phyloP scores from a whole-genome alignment of 30 jellyfish, hydroid and myxozoan species.

The Aurelia coerulea region DNA sequence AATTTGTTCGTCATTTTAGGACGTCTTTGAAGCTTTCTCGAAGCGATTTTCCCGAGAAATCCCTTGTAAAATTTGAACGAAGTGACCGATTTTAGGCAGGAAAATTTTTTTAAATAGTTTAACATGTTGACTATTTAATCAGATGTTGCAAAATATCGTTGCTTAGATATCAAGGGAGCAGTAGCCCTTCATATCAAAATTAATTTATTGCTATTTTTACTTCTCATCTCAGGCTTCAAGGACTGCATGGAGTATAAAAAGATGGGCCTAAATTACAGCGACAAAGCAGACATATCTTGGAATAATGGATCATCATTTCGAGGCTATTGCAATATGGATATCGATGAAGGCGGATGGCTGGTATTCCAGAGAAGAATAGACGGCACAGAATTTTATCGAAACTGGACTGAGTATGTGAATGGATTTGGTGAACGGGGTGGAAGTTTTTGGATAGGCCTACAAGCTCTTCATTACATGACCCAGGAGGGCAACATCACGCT shows the following conservation, averaged over 20 bases:
- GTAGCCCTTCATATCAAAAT: too few species aligned
- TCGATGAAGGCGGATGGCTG: constrained; percentile 68
- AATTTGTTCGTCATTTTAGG: too few species aligned
- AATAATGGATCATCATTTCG: constrained; percentile 51
- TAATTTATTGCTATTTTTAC: too few species aligned
- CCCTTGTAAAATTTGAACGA: too few species aligned
- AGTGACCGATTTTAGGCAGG: too few species aligned
- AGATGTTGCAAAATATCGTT: too few species aligned
- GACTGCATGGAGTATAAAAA: constrained; percentile 48
- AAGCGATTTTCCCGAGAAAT: too few species aligned
- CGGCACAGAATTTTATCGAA: constrained; percentile 42
- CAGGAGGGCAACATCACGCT: background rate
- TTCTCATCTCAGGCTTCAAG: constrained; percentile 59
- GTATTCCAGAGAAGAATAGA: constrained; percentile 53
- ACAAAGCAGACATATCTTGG: constrained; percentile 46
- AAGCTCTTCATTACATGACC: constrained; percentile 47
- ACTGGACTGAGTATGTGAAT: constrained; percentile 49
- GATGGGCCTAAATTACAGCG: constrained; percentile 34
- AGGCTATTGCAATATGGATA: constrained; percentile 61
- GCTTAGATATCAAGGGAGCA: too few species aligned
- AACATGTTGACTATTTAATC: too few species aligned
- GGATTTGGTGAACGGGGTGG: constrained; percentile 65
- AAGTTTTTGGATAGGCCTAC: constrained; percentile 70
- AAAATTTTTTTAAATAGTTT: too few species aligned
- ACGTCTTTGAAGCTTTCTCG: too few species aligned